Evolutionary conservation across 2,888 invertebrate genomes (phyloP), one percentile per base, ranked within the genome.

Genomic region (Corythucha ciliata): DNA sequence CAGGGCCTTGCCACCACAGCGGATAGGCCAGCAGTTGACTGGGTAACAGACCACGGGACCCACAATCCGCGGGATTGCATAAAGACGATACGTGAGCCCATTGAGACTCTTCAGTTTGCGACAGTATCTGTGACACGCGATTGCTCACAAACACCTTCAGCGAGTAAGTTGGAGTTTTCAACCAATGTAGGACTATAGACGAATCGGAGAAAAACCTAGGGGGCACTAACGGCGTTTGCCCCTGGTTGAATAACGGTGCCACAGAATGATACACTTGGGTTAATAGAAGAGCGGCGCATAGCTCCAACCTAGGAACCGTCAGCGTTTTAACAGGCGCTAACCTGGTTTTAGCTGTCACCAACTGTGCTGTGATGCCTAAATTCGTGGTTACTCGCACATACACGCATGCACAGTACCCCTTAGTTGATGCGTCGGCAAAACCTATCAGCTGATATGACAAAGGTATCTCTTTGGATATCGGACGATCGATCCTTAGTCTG

Each of bases 21-120:
- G 44, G 29, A 37, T 57, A 45, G 1, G 29, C 33, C 10, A 20
- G 22, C 8, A 53, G 33, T n/a, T 46, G 33, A 2, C 34, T 22
- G 3, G 54, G 54, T 6, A 37, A 18, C 12, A 52, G 26, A 1
- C 56, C 56, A 10, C 52, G 24, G 3, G 64, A 61, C 1, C 61
- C 61, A 22, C 60, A 48, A 34, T 65, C 64, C 4, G 65, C 66
- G 2, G 65, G 64, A 52, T 66, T 66, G 3, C 56, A 44, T 1
- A 53, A 41, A 1, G 61, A 58, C 2, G 52, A 27, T 10, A 53
- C 36, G 32, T 53, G 52, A 12, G 37, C 37, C 54, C 54, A 53
- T 18, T 18, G 36, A 2, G n/a, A 10, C 10, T 24, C 8, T n/a
- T 32, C 8, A 2, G 44, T 26, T 7, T 10, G n/a, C 5, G 21